A percentile compares a stretch with the other conserved stretches of the same genome.
phyloP scores from a whole-genome alignment of 2,888 invertebrate species.

The Drosophila macrothrix region DNA sequence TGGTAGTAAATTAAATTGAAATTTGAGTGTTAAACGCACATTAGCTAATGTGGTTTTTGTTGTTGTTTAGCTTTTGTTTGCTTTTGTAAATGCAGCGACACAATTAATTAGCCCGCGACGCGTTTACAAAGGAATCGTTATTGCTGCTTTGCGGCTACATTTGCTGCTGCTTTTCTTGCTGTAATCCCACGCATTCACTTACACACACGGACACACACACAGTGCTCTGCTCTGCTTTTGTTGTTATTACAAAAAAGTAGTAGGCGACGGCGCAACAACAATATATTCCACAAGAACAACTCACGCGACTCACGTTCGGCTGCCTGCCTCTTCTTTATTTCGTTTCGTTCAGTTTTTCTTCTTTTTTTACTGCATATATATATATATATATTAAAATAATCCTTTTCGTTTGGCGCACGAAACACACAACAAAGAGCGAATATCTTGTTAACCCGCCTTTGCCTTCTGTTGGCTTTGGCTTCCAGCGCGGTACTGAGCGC shows the following conservation, averaged over 20 bases:
- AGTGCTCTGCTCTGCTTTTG: conserved; percentile 27
- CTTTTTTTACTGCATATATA: neutral
- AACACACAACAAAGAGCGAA: conserved; percentile 16
- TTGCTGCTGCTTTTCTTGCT: conserved; percentile 27
- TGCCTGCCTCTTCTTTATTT: conserved; percentile 39
- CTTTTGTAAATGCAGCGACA: conserved; percentile 52
- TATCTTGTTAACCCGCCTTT: conserved; percentile 47
- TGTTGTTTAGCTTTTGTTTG: conserved; percentile 37
- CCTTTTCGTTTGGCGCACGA: conserved; percentile 21
- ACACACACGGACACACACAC: conserved; percentile 22
- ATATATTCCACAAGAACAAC: conserved; percentile 26
- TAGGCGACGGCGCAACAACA: conserved; percentile 50
- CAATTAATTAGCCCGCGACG: conserved; percentile 67
- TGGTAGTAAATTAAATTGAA: conserved; percentile 57
- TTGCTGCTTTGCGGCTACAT: conserved; percentile 19
- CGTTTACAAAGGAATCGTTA: conserved; percentile 42
- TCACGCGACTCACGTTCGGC: conserved; percentile 38
- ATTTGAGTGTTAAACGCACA: conserved; percentile 63
- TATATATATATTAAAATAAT: conserved; percentile 48
- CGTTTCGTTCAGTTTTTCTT: conserved; percentile 16
- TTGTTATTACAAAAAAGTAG: conserved; percentile 45
- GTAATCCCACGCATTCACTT: conserved; percentile 38
- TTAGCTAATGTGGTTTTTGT: conserved; percentile 45
- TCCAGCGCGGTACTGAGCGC: conserved; percentile 40
- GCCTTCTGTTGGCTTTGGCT: conserved; percentile 56